Evolutionary conservation across 2,113 vertebrate genomes (phyloP), one percentile per base, ranked within the genome.

Genomic region (Lophius piscatorius): DNA sequence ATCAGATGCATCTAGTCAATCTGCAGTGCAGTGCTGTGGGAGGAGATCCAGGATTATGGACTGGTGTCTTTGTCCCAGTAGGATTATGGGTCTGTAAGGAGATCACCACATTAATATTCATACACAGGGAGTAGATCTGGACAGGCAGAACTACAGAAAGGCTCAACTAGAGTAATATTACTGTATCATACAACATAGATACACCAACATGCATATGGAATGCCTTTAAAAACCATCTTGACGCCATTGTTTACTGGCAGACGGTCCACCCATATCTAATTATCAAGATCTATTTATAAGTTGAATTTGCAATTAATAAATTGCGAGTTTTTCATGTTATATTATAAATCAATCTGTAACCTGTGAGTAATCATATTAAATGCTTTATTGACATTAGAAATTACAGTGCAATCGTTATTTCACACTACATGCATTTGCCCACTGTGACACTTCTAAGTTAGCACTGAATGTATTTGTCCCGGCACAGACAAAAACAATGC

Each of bases 101-200:
- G 80, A 86, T 89, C 82, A 86, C 66, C 14, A 76, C 65, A 89
- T 86, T 74, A 76, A 81, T 86, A 87, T 85, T 78, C 73, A 86
- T 81, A 80, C 36, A 52, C 47, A 52, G 33, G 0, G 10, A 64
- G 56, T 12, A 20, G 45, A 51, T 63, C 14, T 54, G 63, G 57
- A 61, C 56, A 44, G 44, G 60, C 38, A 60, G 59, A 69, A 10
- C 51, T 45, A 58, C 22, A 51, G 29, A 24, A 44, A 48, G 20
- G 39, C 40, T 46, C 5, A 34, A 39, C 62, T 69, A 54, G 44
- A 59, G 26, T 20, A 11, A 24, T 29, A 20, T 39, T 34, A 45
- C 14, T 0, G 20, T 13, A 14, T 10, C 31, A 26, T 42, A 51
- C 1, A 44, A 31, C 7, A 17, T 1, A 10, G 4, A 18, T 22